phyloP scores from a whole-genome alignment of 2,888 invertebrate genomes.

The Hymenopus coronatus region DNA sequence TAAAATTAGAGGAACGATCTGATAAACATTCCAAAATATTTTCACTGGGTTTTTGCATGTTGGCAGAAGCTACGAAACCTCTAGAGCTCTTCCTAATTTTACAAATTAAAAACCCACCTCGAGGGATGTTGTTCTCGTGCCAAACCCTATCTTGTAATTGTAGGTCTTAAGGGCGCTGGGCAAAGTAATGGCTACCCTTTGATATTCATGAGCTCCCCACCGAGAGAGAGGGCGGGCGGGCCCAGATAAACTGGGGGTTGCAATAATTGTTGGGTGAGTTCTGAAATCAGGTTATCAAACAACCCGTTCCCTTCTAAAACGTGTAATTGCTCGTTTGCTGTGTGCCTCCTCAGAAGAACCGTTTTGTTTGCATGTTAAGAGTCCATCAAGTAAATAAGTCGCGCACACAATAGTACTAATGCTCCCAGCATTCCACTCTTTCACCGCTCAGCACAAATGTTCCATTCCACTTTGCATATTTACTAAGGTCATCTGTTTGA shows the following conservation, averaged over 20 bases:
- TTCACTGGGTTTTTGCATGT: not conserved
- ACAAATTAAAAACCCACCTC: not conserved
- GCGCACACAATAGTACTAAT: not conserved
- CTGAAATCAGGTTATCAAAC: not conserved
- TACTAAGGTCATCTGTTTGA: too few relatives aligned
- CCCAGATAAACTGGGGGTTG: not conserved
- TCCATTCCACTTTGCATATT: not conserved
- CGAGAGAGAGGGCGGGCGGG: too few relatives aligned
- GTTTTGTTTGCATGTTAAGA: not conserved
- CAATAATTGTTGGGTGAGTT: not conserved
- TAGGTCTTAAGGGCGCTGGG: not conserved
- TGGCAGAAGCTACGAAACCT: not conserved
- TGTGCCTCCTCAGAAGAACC: not conserved
- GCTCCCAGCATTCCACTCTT: not conserved
- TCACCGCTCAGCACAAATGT: not conserved
- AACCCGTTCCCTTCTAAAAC: not conserved
- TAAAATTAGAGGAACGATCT: not conserved
- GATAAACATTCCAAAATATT: not conserved
- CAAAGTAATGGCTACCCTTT: not conserved
- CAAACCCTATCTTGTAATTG: not conserved
- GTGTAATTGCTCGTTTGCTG: not conserved
- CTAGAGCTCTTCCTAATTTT: not conserved
- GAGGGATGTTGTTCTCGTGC: not conserved
- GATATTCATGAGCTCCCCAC: not conserved
- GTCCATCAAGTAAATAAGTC: not conserved